Conservation (phyloP, 2,888 invertebrate genomes). For the Perizoma flavofasciatum region DNA sequence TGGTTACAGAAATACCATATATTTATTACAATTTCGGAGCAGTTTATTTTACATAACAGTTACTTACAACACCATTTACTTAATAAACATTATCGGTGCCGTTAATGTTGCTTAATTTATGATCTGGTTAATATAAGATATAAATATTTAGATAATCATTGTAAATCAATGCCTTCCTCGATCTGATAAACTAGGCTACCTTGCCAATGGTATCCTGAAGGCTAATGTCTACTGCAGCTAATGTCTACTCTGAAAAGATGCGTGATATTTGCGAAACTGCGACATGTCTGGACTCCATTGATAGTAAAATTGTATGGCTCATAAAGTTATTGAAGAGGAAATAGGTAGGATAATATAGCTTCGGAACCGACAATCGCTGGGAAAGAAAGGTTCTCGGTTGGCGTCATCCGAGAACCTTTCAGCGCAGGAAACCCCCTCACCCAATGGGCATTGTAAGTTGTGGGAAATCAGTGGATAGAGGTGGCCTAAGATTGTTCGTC, state of each 20-base stretch:
- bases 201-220: conserved; percentile 8
- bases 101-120: conserved; percentile 22
- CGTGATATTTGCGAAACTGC: not conserved
- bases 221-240: conserved; percentile 5
- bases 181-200: conserved; percentile 35
- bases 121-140: conserved; percentile 22
- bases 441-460: too few relatives aligned
- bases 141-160: conserved; percentile 30
- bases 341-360: not conserved
- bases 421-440: too few relatives aligned
- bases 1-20: too few relatives aligned
- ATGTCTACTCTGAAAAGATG: not conserved
- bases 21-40: too few relatives aligned
- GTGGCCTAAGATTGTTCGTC: too few relatives aligned
- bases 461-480: too few relatives aligned
- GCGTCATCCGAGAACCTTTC: too few relatives aligned
- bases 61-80: not conserved
- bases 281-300: not conserved
- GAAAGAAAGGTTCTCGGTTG: too few relatives aligned
- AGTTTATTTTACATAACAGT: conserved; percentile 1
- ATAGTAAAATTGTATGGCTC: too few relatives aligned
- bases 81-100: conserved; percentile 6
- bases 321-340: too few relatives aligned
- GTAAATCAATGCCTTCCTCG: conserved; percentile 48
- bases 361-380: not conserved